Evolutionary conservation across 1,140 invertebrate genomes (phyloP), one percentile per base, ranked within the genome.

Genomic region (Lepeophtheirus salmonis): DNA sequence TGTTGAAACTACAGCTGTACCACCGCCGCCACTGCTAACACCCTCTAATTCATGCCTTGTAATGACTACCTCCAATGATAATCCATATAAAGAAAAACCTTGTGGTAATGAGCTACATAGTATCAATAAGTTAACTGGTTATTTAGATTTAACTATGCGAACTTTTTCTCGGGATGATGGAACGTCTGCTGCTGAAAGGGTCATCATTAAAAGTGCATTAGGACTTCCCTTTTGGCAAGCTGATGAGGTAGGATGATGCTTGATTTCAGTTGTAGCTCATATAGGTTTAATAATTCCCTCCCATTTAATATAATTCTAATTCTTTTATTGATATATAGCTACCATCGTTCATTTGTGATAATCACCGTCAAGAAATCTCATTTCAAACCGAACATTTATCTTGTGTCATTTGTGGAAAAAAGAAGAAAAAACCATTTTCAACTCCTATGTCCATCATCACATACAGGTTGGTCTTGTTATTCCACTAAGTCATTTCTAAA

Each of bases 341-440:
- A 23, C 22, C 55, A n/a, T 16, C 26, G 24, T 30, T 57, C 22
- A 57, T 57, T 41, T 57, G 55, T 57, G 55, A 25, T 17, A 41
- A 25, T 14, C 55, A 57, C 25, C 22, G 55, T n/a, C 17, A 25
- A 6, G 22, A 16, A 52, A 25, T 57, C 10, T 25, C 10, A 12
- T 41, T 26, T 17, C 16, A 17, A 57, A 26, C 25, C 16, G 26
- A 41, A 14, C 50, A 18, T 16, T 6, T 4, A 4, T 52, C 50
- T 12, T 57, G 55, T 57, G 3, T 25, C 22, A 14, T 26, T 10
- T 57, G 55, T 21, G 3, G 17, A 1, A 57, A 57, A 57, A 57
- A 57, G 16, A 24, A 25, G 3, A 57, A 57, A 18, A 41, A 41
- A 23, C 55, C 55, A 2, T 57, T 25, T 2, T 21, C 22, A 21